A percentile compares a stretch with the other conserved stretches of the same genome.
These are phyloP conservation scores for Temnothorax unifasciatus DNA, from an alignment of 2,888 invertebrate species.

Conservation along the genomic window DNA sequence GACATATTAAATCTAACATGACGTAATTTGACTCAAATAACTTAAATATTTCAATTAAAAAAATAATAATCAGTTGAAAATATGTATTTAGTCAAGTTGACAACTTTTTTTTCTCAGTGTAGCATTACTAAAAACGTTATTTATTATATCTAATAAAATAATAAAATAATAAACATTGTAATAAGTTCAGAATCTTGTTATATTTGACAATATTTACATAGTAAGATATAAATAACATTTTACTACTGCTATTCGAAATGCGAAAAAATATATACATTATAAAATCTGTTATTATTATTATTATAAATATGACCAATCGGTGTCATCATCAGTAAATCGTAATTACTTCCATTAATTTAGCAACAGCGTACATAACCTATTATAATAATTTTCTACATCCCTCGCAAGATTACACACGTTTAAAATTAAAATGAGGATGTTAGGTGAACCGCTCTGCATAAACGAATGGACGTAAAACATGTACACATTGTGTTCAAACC, in stretches of 20 bases:
- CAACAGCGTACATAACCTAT: neutral
- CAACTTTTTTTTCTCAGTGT: too few relatives aligned
- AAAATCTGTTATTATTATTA: neutral
- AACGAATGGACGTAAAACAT: constrained; percentile 29
- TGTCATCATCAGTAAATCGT: neutral
- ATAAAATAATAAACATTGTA: neutral
- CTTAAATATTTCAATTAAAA: too few relatives aligned
- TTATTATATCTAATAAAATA: neutral
- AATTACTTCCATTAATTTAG: neutral
- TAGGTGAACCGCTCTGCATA: neutral
- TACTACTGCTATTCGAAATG: neutral
- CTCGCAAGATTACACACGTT: constrained; percentile 13
- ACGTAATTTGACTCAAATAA: too few relatives aligned
- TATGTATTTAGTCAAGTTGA: too few relatives aligned
- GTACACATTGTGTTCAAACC: constrained; percentile 34
- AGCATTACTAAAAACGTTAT: neutral
- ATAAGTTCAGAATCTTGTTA: neutral
- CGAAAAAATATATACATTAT: neutral
- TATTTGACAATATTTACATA: neutral
- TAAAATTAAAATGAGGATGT: constrained; percentile 19
- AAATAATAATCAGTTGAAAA: too few relatives aligned
- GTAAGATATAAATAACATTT: constrained; percentile 3
- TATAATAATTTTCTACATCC: neutral
- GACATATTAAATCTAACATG: too few relatives aligned
- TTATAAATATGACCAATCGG: neutral